Evolutionary conservation across 2,113 vertebrate species (phyloP), one percentile per base, ranked within the genome.

Genomic region (Lamprologus callipterus): DNA sequence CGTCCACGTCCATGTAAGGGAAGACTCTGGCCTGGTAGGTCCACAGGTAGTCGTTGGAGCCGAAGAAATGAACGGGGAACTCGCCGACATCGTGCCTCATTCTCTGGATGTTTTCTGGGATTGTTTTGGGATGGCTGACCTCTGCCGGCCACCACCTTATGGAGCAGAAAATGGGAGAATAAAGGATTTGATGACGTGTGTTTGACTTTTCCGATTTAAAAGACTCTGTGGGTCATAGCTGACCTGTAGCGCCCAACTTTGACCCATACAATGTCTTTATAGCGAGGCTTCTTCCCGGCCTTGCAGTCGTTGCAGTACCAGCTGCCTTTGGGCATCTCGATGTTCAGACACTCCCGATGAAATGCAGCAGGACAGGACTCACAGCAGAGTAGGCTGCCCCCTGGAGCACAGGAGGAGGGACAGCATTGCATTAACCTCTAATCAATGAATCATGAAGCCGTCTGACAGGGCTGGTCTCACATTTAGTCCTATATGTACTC

Each of bases 291-390:
- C 96, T 98, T 99, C 90, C 99, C 98, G 12, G 98, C 98, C 87
- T 98, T 98, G 93, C 99, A 99, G 93, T 99, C 99, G 55, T 99
- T 99, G 95, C 99, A 99, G 94, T 97, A 99, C 99, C 99, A 99
- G 95, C 97, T 99, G 91, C 98, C 99, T 95, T 98, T 98, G 6
- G 98, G 98, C 97, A 99, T 99, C 86, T 99, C 98, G 31, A 99
- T 99, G 92, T 98, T 98, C 91, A 99, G 96, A 96, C 99, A 99
- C 95, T 99, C 99, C 16, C 97, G 97, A 95, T 99, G 99, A 94
- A 99, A 99, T 0, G 99, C 98, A 45, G 99, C 99, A 4, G 98
- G 98, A 92, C 99, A 99, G 3, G 99, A 99, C 94, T 99, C 99
- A 5, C 99, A 99, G 96, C 99, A 99, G 87, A 99, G 96, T 85